Evolutionary conservation across 1,140 invertebrate genomes (phyloP).

Genomic region (Schlechtendalia chinensis): DNA sequence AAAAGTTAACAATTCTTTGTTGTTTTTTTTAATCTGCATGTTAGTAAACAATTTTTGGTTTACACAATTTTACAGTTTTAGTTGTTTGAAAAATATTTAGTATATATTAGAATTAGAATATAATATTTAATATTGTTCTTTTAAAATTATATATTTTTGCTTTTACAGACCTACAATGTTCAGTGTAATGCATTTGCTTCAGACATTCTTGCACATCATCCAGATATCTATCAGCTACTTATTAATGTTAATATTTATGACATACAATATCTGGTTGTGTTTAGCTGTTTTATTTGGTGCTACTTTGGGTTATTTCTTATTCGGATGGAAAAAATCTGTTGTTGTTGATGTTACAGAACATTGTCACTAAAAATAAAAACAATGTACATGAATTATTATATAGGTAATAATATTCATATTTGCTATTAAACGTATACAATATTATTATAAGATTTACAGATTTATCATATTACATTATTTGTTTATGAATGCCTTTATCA

Average conservation of each 20-base stretch:
- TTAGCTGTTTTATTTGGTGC: conserved; percentile 85
- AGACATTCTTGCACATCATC: conserved; percentile 84
- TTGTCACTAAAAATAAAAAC: conserved; percentile 70
- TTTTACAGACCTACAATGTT: conserved; percentile 61
- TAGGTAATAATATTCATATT: conserved; percentile 14
- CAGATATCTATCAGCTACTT: conserved; percentile 89
- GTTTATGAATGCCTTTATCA: background rate
- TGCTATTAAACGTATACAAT: conserved; percentile 29
- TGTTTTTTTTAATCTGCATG: background rate
- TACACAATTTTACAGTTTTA: no score
- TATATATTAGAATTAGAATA: no score
- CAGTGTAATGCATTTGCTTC: conserved; percentile 75
- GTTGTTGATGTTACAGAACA: conserved; percentile 93
- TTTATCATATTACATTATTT: background rate
- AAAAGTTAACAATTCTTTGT: no score
- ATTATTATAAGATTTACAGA: background rate
- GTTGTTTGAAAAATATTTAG: no score
- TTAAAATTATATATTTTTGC: conserved; percentile 13
- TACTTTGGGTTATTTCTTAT: conserved; percentile 87
- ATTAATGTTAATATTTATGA: conserved; percentile 98
- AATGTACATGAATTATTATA: background rate
- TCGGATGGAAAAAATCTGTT: conserved; percentile 88
- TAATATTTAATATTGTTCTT: background rate
- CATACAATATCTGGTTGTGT: conserved; percentile 94
- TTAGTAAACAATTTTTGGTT: background rate